These are phyloP conservation scores for Macrochelys suwanniensis DNA, from an alignment of 2,797 vertebrate species.

Conservation along the genomic window DNA sequence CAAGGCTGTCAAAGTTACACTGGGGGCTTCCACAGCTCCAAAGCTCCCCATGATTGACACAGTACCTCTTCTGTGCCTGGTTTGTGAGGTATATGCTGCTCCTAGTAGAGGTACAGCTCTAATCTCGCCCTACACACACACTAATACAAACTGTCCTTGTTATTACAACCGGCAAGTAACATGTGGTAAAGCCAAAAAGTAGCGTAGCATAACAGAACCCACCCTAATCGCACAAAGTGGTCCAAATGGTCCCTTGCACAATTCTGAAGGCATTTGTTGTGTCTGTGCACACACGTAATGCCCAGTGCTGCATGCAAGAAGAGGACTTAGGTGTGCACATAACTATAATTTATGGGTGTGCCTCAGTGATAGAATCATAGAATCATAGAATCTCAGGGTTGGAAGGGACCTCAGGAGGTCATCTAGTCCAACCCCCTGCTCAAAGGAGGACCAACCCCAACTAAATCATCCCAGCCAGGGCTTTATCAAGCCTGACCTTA, in stretches of 20 bases:
- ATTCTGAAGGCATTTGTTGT: not conserved
- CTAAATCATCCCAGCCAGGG: no score
- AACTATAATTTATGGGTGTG: not conserved
- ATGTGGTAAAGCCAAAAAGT: not conserved
- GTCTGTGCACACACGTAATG: not conserved
- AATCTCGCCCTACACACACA: not conserved
- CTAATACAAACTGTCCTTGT: not conserved
- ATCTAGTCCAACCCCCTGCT: no score
- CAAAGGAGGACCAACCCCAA: no score
- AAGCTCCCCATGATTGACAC: not conserved
- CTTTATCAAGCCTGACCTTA: no score
- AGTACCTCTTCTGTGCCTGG: not conserved
- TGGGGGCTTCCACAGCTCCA: not conserved
- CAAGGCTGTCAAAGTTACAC: rapidly evolving
- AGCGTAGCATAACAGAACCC: not conserved
- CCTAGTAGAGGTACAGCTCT: not conserved
- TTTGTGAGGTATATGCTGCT: not conserved
- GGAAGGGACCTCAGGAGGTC: no score
- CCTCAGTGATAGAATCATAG: not conserved
- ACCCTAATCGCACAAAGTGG: not conserved
- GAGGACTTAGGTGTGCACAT: not conserved
- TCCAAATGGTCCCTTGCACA: not conserved
- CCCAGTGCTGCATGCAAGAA: not conserved
- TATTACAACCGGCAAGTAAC: not conserved
- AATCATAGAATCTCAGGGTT: no score